Percentiles rank a stretch among this genome's conserved stretches.
Evolutionary conservation across 2,797 vertebrate genomes (phyloP).

Genomic region (Pelobates cultripes): DNA sequence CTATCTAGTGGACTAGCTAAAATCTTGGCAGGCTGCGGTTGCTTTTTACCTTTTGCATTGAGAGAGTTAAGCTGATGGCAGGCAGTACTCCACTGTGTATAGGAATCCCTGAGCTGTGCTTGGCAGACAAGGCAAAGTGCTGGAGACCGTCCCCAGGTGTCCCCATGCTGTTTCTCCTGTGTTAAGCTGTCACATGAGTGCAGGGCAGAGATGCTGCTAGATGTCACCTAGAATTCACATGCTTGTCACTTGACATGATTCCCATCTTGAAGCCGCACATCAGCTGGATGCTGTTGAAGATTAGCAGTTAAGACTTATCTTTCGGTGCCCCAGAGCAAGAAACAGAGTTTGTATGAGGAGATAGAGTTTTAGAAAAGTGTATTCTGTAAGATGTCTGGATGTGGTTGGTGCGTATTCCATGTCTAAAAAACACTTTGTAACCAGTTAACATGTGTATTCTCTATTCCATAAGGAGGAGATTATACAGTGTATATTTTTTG

Average conservation of each 20-base stretch:
- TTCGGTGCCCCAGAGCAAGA: conserved; percentile 23
- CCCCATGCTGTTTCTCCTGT: conserved; percentile 49
- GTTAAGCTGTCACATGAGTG: conserved; percentile 53
- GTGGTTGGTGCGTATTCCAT: neutral
- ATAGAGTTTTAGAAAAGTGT: conserved; percentile 34
- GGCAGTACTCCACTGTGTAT: conserved; percentile 42
- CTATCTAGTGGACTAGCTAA: neutral
- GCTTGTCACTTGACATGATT: conserved; percentile 55
- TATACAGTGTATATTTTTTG: too few relatives aligned
- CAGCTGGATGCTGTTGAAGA: conserved; percentile 36
- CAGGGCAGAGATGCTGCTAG: conserved; percentile 47
- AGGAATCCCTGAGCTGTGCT: conserved; percentile 41
- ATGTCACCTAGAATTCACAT: conserved; percentile 54
- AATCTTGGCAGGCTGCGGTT: neutral
- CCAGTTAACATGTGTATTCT: too few relatives aligned
- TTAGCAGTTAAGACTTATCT: conserved; percentile 41
- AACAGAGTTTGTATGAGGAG: conserved; percentile 27
- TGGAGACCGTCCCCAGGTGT: conserved; percentile 47
- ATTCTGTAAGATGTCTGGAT: conserved; percentile 15
- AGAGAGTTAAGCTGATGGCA: conserved; percentile 41
- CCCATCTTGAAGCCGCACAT: conserved; percentile 42
- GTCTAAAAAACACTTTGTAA: neutral
- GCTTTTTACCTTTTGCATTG: neutral
- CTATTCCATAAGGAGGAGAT: too few relatives aligned
- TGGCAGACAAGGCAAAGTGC: conserved; percentile 46